Conservation (phyloP, 2,888 invertebrate genomes). For the Aspidapion aeneum region DNA sequence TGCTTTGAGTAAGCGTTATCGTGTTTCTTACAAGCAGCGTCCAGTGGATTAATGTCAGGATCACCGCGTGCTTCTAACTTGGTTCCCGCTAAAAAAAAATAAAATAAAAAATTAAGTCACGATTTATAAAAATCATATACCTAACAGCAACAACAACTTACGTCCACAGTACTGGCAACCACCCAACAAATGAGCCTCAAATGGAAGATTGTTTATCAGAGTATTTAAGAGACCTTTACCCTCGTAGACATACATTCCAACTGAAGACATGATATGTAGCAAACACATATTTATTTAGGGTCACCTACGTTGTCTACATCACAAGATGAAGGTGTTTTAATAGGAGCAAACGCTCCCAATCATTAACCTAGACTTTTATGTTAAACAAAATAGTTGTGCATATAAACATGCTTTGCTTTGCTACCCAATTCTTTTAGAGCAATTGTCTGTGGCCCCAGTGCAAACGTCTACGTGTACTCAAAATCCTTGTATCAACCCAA, state of each 20-base stretch:
- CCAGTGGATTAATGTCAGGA: constrained; percentile 35
- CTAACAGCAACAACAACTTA: not conserved
- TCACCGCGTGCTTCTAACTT: constrained; percentile 35
- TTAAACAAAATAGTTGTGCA: not conserved
- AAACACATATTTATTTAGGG: not conserved
- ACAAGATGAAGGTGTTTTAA: not conserved
- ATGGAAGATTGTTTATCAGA: constrained; percentile 22
- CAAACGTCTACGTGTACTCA: constrained; percentile 23
- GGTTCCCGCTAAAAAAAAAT: too few species aligned
- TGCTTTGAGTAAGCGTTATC: constrained; percentile 36
- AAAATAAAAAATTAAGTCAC: too few species aligned
- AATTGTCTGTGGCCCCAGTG: constrained; percentile 11
- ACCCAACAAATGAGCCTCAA: constrained; percentile 22
- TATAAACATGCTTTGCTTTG: constrained; percentile 11
- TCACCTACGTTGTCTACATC: not conserved
- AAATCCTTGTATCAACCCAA: constrained; percentile 25
- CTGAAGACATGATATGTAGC: not conserved
- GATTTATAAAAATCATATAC: not conserved
- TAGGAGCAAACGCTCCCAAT: not conserved
- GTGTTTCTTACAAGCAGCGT: constrained; percentile 37
- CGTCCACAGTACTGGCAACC: constrained; percentile 27
- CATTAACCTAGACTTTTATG: not conserved
- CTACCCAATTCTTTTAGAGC: constrained; percentile 14
- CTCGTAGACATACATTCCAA: not conserved
- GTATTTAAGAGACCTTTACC: constrained; percentile 22